Evolutionary conservation across 2,888 invertebrate genomes (phyloP).

Genomic region (Sarcophaga caerulescens): DNA sequence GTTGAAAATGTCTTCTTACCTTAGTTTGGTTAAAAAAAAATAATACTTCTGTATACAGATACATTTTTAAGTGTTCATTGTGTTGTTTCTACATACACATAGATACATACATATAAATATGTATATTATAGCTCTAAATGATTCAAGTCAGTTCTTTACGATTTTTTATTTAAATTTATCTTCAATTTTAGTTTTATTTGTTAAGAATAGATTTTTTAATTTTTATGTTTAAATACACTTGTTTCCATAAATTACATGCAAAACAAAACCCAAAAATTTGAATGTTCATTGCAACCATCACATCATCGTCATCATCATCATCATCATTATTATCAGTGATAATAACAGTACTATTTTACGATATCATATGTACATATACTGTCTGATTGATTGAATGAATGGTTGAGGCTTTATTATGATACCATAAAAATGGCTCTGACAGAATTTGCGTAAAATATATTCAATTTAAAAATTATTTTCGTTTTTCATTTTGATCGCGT

Average conservation of each 20-base stretch:
- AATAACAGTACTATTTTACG: neutral
- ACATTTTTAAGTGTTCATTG: constrained; percentile 22
- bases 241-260: constrained; percentile 49
- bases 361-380: neutral
- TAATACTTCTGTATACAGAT: constrained; percentile 17
- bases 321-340: neutral
- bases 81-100: constrained; percentile 42
- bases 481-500: too few relatives aligned
- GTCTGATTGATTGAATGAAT: too few relatives aligned
- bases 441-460: too few relatives aligned
- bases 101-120: neutral
- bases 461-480: too few relatives aligned
- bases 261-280: neutral
- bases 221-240: constrained; percentile 49
- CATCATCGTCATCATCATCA: constrained; percentile 4
- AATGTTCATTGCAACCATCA: constrained; percentile 5
- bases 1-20: constrained; percentile 28
- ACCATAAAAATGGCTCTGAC: too few relatives aligned
- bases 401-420: too few relatives aligned
- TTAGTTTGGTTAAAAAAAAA: neutral
- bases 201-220: constrained; percentile 6
- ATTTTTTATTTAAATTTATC: neutral
- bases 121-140: constrained; percentile 39
- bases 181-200: constrained; percentile 8
- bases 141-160: constrained; percentile 48